Percentiles rank a stretch among this genome's conserved stretches.
Conservation (phyloP, 2,113 vertebrate species). For the Fulica atra region DNA sequence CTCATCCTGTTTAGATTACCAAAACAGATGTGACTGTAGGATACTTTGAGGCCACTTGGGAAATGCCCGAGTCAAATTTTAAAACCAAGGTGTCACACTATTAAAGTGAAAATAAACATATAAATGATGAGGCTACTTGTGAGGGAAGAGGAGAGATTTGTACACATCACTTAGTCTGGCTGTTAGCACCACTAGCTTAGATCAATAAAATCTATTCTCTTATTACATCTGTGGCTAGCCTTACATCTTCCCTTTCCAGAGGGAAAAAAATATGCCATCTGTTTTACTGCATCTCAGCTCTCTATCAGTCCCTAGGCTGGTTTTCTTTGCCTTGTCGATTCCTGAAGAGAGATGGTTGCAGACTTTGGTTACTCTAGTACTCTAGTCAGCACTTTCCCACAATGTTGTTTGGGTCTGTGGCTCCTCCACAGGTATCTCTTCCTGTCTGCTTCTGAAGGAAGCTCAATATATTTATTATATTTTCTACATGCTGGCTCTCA, state of each 20-base stretch:
- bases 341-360: background rate
- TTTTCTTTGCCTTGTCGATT: background rate
- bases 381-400: background rate
- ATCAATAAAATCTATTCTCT: slow-evolving; percentile 66
- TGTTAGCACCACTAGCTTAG: slow-evolving; percentile 19
- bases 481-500: background rate
- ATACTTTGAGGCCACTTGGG: background rate
- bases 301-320: background rate
- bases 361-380: background rate
- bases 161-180: slow-evolving; percentile 46
- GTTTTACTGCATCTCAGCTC: background rate
- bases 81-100: background rate
- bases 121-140: slow-evolving; percentile 9
- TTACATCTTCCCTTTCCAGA: slow-evolving; percentile 37
- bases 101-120: slow-evolving; percentile 18
- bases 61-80: background rate
- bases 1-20: background rate
- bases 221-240: slow-evolving; percentile 1
- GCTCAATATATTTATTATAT: background rate
- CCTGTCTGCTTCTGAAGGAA: background rate
- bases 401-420: background rate
- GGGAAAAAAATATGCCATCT: background rate
- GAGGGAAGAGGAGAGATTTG: slow-evolving; percentile 19
- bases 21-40: background rate
- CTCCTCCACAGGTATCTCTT: background rate